Conservation (phyloP, 2,113 vertebrate species). For the Motacilla alba region DNA sequence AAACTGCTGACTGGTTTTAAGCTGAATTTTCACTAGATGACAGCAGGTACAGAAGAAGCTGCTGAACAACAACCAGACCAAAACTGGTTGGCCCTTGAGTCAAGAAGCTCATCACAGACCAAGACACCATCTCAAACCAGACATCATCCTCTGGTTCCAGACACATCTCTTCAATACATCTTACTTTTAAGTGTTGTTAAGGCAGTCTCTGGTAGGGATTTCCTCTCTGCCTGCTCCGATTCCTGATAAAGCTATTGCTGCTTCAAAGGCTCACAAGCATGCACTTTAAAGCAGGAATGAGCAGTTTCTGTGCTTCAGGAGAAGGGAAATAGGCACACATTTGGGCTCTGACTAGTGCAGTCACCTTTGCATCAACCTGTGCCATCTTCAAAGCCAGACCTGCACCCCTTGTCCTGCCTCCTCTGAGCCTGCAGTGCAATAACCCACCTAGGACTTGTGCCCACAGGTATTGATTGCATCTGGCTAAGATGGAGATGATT, state of each 20-base stretch:
- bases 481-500: not conserved
- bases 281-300: not conserved
- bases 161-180: not conserved
- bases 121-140: not conserved
- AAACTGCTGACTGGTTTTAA: not conserved
- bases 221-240: not conserved
- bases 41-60: not conserved
- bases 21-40: not conserved
- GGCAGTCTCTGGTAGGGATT: not conserved
- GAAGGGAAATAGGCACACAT: accelerated
- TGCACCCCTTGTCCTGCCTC: not conserved
- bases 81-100: not conserved
- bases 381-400: accelerated
- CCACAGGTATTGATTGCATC: not conserved
- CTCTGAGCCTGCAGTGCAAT: not conserved
- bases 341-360: not conserved
- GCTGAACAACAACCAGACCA: not conserved
- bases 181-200: not conserved
- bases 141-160: not conserved
- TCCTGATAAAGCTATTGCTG: not conserved
- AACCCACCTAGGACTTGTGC: not conserved
- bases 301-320: not conserved
- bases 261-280: not conserved
- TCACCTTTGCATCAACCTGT: not conserved
- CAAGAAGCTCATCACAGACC: not conserved